Evolutionary conservation across 2,797 vertebrate genomes (phyloP).

Genomic region (Odontamblyopus lacepedii): DNA sequence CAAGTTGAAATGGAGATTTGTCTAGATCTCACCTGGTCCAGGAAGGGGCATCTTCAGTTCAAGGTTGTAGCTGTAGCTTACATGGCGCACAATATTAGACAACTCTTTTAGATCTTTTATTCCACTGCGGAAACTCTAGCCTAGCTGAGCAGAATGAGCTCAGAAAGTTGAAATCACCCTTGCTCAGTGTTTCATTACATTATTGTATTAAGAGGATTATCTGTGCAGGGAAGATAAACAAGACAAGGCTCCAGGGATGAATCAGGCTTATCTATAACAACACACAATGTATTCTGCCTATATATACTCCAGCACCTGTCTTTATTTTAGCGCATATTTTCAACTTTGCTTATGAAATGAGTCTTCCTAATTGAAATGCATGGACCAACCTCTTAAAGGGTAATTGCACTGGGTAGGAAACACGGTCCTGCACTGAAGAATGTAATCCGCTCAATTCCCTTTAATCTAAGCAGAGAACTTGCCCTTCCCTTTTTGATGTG

Average conservation of each 20-base stretch:
- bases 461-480: slow-evolving; percentile 55
- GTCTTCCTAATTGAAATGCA: slow-evolving; percentile 58
- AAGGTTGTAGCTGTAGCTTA: not conserved
- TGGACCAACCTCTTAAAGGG: slow-evolving; percentile 30
- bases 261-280: slow-evolving; percentile 43
- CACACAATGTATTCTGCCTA: slow-evolving; percentile 30
- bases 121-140: slow-evolving; percentile 33
- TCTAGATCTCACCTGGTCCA: not conserved
- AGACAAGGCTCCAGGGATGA: slow-evolving; percentile 43
- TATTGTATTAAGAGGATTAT: slow-evolving; percentile 75
- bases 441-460: slow-evolving; percentile 56
- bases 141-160: slow-evolving; percentile 31
- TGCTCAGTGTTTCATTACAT: slow-evolving; percentile 63
- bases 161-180: slow-evolving; percentile 55
- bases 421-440: slow-evolving; percentile 45
- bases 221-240: slow-evolving; percentile 57
- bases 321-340: slow-evolving; percentile 38
- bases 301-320: slow-evolving; percentile 39
- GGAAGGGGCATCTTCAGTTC: not conserved
- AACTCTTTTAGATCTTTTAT: slow-evolving; percentile 29
- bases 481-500: slow-evolving; percentile 57
- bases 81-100: not conserved
- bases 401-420: slow-evolving; percentile 44
- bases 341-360: slow-evolving; percentile 48
- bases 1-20: not conserved